phyloP scores from a whole-genome alignment of 2,113 vertebrate species.

The Ranitomeya imitator region DNA sequence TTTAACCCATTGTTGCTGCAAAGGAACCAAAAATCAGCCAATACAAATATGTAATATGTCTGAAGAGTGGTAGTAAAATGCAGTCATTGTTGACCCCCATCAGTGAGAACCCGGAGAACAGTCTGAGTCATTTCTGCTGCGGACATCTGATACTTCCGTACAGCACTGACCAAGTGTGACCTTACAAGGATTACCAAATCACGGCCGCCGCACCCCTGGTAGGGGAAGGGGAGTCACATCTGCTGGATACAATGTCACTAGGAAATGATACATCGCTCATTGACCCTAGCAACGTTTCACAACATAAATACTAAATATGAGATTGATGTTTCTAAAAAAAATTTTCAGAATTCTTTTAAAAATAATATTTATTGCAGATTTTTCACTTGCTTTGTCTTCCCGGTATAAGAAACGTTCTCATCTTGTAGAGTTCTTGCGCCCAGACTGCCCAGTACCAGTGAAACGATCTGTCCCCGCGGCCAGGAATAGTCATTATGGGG shows the following conservation, averaged over 20 bases:
- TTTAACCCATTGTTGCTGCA: too few relatives aligned
- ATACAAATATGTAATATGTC: neutral
- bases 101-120: constrained; percentile 8
- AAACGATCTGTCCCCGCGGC: constrained; percentile 33
- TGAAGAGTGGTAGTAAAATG: neutral
- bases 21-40: neutral
- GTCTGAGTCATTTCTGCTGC: constrained; percentile 42
- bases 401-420: neutral
- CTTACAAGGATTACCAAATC: constrained; percentile 42
- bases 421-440: neutral
- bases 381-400: neutral
- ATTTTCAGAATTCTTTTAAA: neutral
- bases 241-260: neutral
- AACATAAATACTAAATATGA: neutral
- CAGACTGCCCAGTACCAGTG: constrained; percentile 17
- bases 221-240: neutral
- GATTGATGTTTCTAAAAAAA: neutral
- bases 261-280: neutral
- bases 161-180: constrained; percentile 2
- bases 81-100: neutral
- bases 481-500: constrained; percentile 49
- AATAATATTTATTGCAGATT: neutral
- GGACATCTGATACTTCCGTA: constrained; percentile 32
- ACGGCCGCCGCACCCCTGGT: neutral
- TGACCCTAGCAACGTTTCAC: neutral